Percentiles rank a stretch among this genome's conserved stretches.
Conservation (phyloP, 2,888 invertebrate species). For the Eueremaeus valkanovi region DNA sequence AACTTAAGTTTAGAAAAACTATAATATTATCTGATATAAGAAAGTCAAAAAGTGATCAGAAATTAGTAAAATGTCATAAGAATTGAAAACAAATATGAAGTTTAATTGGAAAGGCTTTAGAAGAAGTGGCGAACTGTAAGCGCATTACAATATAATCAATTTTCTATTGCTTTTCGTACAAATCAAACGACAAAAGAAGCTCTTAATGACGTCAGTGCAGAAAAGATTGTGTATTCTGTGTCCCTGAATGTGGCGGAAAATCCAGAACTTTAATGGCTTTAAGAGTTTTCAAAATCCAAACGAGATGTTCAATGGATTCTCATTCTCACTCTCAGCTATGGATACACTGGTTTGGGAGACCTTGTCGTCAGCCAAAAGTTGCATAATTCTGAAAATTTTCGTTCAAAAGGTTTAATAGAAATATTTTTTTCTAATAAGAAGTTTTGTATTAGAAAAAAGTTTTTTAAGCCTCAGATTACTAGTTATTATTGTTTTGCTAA, state of each 20-base stretch:
- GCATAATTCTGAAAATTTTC: slow-evolving; percentile 22
- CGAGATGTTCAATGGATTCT: slow-evolving; percentile 30
- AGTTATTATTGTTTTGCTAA: slow-evolving; percentile 25
- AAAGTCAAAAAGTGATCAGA: too few relatives aligned
- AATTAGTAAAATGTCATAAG: too few relatives aligned
- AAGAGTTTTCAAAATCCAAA: slow-evolving; percentile 14
- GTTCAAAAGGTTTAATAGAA: neutral
- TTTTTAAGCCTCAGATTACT: slow-evolving; percentile 15
- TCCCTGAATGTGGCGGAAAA: slow-evolving; percentile 33
- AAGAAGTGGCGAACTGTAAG: neutral
- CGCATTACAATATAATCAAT: neutral
- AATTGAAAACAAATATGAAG: too few relatives aligned
- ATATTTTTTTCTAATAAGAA: neutral
- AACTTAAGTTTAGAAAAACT: too few relatives aligned
- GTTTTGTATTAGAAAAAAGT: neutral
- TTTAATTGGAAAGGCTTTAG: neutral
- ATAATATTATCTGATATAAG: too few relatives aligned
- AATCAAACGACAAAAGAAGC: slow-evolving; percentile 33
- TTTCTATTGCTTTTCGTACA: neutral
- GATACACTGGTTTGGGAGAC: slow-evolving; percentile 34
- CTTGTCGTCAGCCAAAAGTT: slow-evolving; percentile 16
- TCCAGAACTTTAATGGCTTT: slow-evolving; percentile 30
- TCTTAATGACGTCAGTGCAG: slow-evolving; percentile 7
- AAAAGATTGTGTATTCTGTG: slow-evolving; percentile 26
- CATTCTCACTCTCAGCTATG: neutral